A percentile compares a stretch with the other conserved stretches of the same genome.
Conservation (phyloP, 2,888 invertebrate species). For the Alviniconcha strummeri region DNA sequence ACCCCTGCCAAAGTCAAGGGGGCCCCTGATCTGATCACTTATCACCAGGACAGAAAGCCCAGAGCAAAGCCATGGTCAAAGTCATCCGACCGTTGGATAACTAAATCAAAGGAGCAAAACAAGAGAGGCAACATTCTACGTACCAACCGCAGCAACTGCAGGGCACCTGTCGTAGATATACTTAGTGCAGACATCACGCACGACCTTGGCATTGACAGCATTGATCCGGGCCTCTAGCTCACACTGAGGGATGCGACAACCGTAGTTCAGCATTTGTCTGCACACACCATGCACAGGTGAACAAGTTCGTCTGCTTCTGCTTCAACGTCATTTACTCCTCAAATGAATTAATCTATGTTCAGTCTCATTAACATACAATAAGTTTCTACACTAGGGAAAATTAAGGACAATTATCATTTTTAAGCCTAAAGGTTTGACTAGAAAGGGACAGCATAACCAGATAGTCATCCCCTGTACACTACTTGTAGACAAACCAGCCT, state of each 20-base stretch:
- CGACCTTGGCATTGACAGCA: constrained; percentile 86
- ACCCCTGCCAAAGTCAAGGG: no score
- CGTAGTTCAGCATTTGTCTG: constrained; percentile 97
- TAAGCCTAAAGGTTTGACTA: no score
- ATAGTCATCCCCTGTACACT: no score
- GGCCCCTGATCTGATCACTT: no score
- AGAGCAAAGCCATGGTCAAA: neutral
- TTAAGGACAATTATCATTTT: no score
- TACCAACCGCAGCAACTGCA: constrained; percentile 94
- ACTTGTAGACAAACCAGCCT: no score
- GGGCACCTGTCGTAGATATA: constrained; percentile 96
- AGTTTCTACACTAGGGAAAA: no score
- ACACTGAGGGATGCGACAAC: constrained; percentile 93
- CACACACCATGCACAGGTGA: constrained; percentile 33
- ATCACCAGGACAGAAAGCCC: no score
- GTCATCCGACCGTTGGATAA: neutral
- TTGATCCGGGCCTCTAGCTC: constrained; percentile 84
- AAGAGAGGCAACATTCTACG: constrained; percentile 66
- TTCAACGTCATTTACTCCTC: no score
- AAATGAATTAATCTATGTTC: no score
- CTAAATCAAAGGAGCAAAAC: neutral
- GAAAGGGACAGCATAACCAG: no score
- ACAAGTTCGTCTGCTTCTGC: neutral
- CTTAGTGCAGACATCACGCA: constrained; percentile 92
- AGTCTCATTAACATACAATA: no score